These are phyloP conservation scores for Chironomus tepperi DNA, from an alignment of 1,140 invertebrate species.

Conservation along the genomic window DNA sequence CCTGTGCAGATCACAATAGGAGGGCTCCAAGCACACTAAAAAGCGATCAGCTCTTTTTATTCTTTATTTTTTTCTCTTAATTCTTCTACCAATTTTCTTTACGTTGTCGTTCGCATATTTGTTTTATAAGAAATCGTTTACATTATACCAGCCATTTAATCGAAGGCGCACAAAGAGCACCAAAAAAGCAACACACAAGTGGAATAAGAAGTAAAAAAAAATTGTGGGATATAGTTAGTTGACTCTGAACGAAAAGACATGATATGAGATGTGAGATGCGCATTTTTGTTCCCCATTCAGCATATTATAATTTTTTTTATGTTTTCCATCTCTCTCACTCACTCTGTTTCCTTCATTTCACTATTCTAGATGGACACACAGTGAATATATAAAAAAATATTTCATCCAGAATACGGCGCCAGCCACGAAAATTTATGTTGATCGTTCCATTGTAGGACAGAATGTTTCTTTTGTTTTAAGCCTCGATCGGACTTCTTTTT, in stretches of 20 bases:
- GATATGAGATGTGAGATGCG: no score
- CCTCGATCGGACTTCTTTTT: neutral
- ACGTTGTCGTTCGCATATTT: conserved; percentile 24
- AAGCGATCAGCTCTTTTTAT: conserved; percentile 3
- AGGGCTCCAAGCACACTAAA: neutral
- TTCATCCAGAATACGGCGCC: conserved; percentile 23
- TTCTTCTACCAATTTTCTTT: conserved; percentile 19
- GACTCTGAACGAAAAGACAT: no score
- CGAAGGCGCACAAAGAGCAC: neutral
- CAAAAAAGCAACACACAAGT: no score
- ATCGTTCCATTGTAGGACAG: conserved; percentile 21
- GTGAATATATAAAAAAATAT: neutral
- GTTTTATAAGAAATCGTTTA: conserved; percentile 18
- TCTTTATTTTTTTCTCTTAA: conserved; percentile 23
- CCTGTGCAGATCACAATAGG: conserved; percentile 21
- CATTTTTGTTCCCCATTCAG: no score
- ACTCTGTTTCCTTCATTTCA: neutral
- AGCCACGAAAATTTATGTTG: conserved; percentile 27
- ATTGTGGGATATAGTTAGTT: no score
- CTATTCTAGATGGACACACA: neutral
- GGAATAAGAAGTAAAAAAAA: no score
- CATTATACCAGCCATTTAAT: neutral
- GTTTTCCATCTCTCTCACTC: no score
- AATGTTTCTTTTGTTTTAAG: conserved; percentile 15
- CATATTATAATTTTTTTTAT: no score